A percentile compares a stretch with the other conserved stretches of the same genome.
Evolutionary conservation across 2,797 vertebrate genomes (phyloP).

Genomic region (Etheostoma perlongum): DNA sequence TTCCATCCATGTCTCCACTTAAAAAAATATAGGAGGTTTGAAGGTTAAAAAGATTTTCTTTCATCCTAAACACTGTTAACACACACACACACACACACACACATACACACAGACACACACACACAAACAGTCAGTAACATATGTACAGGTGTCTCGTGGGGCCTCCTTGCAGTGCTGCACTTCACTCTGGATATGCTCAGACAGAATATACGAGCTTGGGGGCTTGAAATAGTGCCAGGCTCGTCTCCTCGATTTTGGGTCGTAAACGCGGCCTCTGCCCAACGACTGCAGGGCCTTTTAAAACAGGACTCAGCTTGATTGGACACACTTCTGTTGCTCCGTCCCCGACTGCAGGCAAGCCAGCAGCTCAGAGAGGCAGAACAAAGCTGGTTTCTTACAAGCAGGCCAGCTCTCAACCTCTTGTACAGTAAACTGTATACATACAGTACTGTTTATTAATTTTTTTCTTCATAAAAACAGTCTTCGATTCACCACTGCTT

Average conservation of each 20-base stretch:
- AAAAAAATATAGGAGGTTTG: constrained; percentile 15
- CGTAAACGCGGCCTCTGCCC: constrained; percentile 73
- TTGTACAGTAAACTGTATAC: constrained; percentile 59
- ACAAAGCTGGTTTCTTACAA: constrained; percentile 73
- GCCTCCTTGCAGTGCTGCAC: constrained; percentile 47
- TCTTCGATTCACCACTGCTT: constrained; percentile 20
- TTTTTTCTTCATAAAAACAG: background rate
- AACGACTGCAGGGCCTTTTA: constrained; percentile 78
- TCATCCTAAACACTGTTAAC: constrained; percentile 38
- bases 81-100: constrained; percentile 4
- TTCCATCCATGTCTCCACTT: background rate
- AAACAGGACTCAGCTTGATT: constrained; percentile 81
- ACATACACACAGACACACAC: constrained; percentile 1
- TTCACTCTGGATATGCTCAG: constrained; percentile 66
- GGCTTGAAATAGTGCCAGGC: constrained; percentile 68
- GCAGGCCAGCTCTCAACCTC: constrained; percentile 53
- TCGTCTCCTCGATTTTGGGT: constrained; percentile 75
- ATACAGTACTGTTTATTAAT: background rate
- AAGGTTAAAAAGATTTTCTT: constrained; percentile 55
- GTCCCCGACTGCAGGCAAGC: constrained; percentile 67
- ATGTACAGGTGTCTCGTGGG: constrained; percentile 66
- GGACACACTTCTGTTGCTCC: constrained; percentile 80
- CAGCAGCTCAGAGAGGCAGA: constrained; percentile 80
- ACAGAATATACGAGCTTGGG: constrained; percentile 62
- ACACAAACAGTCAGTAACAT: constrained; percentile 34